Conservation (phyloP, 2,888 invertebrate species). For the Spilarctia lutea region DNA sequence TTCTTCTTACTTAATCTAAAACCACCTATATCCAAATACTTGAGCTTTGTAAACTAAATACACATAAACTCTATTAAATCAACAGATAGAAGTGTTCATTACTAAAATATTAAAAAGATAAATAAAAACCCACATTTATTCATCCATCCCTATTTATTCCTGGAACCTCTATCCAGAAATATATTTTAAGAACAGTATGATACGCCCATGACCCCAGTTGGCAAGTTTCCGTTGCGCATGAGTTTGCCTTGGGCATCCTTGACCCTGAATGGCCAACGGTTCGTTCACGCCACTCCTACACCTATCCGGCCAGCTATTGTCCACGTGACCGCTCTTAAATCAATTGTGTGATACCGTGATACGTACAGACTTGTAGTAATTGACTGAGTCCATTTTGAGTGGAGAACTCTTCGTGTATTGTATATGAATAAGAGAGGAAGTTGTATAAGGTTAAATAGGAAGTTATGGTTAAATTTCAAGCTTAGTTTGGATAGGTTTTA, state of each 20-base stretch:
- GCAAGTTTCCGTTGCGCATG: conserved; percentile 14
- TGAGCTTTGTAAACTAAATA: too few relatives aligned
- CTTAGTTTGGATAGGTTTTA: neutral
- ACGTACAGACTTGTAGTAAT: neutral
- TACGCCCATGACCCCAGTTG: conserved; percentile 14
- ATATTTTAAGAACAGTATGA: conserved; percentile 2
- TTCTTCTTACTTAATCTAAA: too few relatives aligned
- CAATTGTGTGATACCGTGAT: neutral
- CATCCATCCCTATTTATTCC: neutral
- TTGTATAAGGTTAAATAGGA: neutral
- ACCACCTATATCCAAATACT: too few relatives aligned
- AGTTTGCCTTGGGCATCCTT: conserved; percentile 20
- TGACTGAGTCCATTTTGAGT: neutral
- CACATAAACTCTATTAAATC: too few relatives aligned
- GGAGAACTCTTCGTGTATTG: neutral
- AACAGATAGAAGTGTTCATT: too few relatives aligned
- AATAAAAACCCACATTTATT: neutral
- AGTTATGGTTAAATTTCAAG: neutral
- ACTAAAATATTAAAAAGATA: neutral
- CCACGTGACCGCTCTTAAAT: conserved; percentile 8
- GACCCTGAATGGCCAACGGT: conserved; percentile 33
- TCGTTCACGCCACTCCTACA: conserved; percentile 47
- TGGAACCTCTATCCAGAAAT: conserved; percentile 5
- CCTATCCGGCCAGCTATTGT: conserved; percentile 53
- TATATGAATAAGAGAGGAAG: neutral